These are phyloP conservation scores for Platynereis dumerilii DNA, from an alignment of 2,888 invertebrate species.

Conservation along the genomic window DNA sequence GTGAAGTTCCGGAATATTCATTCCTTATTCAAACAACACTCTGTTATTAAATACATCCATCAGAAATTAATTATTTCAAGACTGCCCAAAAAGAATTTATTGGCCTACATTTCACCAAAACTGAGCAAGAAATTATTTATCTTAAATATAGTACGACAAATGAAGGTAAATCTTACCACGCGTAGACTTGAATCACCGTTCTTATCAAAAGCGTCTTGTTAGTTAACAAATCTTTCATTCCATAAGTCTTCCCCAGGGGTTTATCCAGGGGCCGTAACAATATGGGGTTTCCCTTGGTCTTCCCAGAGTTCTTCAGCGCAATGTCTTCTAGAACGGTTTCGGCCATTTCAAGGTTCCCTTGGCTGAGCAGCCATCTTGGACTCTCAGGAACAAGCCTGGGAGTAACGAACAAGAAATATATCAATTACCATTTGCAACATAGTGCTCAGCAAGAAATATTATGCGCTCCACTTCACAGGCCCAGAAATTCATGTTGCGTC, in stretches of 20 bases:
- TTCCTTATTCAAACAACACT: too few relatives aligned
- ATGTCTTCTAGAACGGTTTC: slow-evolving; percentile 33
- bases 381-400: slow-evolving; percentile 33
- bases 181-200: slow-evolving; percentile 31
- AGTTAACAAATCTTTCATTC: slow-evolving; percentile 11
- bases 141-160: too few relatives aligned
- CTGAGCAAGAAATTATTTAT: too few relatives aligned
- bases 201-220: slow-evolving; percentile 23
- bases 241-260: slow-evolving; percentile 3
- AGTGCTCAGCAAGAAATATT: too few relatives aligned
- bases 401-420: neutral
- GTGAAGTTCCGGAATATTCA: too few relatives aligned
- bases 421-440: too few relatives aligned
- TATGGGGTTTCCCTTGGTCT: slow-evolving; percentile 14
- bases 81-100: too few relatives aligned
- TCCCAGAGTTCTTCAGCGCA: slow-evolving; percentile 21
- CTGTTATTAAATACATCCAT: too few relatives aligned
- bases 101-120: too few relatives aligned
- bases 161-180: slow-evolving; percentile 32
- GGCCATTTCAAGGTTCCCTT: slow-evolving; percentile 38
- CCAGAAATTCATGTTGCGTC: too few relatives aligned
- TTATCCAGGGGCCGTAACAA: slow-evolving; percentile 5
- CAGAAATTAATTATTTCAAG: too few relatives aligned
- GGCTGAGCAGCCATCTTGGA: slow-evolving; percentile 38
- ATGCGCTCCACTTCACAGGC: too few relatives aligned